Conservation (phyloP, 2,888 invertebrate species). For the Aphidius colemani region DNA sequence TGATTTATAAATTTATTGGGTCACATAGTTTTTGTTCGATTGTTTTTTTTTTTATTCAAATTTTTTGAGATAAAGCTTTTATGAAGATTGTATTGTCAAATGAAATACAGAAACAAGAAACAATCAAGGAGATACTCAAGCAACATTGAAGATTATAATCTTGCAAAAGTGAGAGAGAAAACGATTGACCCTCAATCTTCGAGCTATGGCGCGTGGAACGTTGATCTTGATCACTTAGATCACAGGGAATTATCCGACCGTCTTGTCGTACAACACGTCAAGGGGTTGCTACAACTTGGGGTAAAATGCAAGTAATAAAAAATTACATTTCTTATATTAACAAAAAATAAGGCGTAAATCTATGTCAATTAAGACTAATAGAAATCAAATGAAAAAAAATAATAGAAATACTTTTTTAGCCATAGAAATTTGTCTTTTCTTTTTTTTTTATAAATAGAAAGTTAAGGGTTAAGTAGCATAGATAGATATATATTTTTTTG, state of each 20-base stretch:
- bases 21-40: neutral
- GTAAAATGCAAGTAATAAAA: conserved; percentile 17
- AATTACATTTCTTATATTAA: neutral
- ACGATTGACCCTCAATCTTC: conserved; percentile 16
- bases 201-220: conserved; percentile 6
- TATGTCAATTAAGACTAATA: too few relatives aligned
- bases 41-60: neutral
- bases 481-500: too few relatives aligned
- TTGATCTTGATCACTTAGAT: conserved; percentile 4
- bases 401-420: too few relatives aligned
- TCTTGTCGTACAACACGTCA: conserved; percentile 33
- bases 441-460: too few relatives aligned
- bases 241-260: conserved; percentile 33
- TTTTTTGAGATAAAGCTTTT: neutral
- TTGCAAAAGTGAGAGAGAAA: neutral
- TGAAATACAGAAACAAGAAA: neutral
- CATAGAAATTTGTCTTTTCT: too few relatives aligned
- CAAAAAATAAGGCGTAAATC: neutral
- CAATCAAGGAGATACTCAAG: neutral
- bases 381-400: too few relatives aligned
- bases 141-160: neutral
- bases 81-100: neutral
- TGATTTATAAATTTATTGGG: too few relatives aligned
- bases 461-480: too few relatives aligned
- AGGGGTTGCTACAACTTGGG: conserved; percentile 59